phyloP scores from a whole-genome alignment of 2,888 invertebrate genomes.

The Cheiracanthium punctorium region DNA sequence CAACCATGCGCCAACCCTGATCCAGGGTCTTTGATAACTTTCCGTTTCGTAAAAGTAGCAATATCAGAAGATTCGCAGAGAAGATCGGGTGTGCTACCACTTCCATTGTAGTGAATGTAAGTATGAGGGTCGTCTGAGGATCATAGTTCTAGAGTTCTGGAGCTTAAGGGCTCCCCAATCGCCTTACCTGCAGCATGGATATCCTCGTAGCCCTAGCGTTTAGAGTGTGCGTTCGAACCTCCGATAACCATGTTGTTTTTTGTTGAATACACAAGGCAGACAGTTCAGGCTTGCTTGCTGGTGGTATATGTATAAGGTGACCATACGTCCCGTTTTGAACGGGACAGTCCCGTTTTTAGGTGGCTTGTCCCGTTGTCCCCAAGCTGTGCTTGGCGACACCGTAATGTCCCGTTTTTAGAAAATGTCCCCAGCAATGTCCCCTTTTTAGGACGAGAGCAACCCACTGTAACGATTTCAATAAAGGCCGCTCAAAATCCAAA shows the following conservation, averaged over 20 bases:
- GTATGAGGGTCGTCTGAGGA: background rate
- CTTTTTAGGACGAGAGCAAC: too few species aligned
- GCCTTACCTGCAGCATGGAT: background rate
- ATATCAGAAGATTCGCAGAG: conserved; percentile 3
- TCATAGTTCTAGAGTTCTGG: background rate
- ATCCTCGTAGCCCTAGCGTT: too few species aligned
- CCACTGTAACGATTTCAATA: too few species aligned
- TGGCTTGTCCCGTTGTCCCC: too few species aligned
- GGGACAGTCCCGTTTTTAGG: too few species aligned
- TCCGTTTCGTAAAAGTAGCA: background rate
- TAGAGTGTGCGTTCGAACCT: background rate
- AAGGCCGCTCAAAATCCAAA: too few species aligned
- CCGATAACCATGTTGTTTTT: background rate
- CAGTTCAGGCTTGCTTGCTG: background rate
- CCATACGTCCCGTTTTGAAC: too few species aligned
- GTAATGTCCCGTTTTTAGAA: too few species aligned
- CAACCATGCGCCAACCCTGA: background rate
- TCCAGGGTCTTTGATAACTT: background rate
- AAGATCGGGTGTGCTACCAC: background rate
- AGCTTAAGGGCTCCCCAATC: background rate
- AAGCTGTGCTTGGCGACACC: too few species aligned
- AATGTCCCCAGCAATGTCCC: too few species aligned
- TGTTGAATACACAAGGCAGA: too few species aligned
- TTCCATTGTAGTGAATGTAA: conserved; percentile 1
- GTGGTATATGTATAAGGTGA: too few species aligned